phyloP scores from a whole-genome alignment of 2,888 invertebrate species.

The Pandemis cinnamomeana region DNA sequence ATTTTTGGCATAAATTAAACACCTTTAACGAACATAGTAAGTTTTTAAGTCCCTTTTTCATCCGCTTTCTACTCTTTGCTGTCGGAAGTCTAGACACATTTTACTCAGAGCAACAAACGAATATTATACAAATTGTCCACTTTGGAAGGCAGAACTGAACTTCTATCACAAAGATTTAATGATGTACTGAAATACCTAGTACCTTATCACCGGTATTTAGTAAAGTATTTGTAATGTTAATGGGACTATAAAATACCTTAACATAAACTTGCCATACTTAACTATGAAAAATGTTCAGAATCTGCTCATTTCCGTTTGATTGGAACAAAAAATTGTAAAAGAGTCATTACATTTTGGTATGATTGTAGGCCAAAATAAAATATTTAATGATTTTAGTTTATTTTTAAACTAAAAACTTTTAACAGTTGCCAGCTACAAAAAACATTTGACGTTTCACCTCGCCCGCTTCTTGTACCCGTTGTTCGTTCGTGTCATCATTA shows the following conservation, averaged over 20 bases:
- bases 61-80: too few relatives aligned
- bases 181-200: not conserved
- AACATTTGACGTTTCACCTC: constrained; percentile 49
- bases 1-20: too few relatives aligned
- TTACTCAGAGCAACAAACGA: too few relatives aligned
- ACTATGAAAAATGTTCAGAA: not conserved
- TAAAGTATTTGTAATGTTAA: not conserved
- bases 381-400: not conserved
- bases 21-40: too few relatives aligned
- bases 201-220: constrained; percentile 20
- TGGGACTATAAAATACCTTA: constrained; percentile 19
- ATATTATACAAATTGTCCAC: too few relatives aligned
- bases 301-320: too few relatives aligned
- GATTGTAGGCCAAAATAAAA: not conserved
- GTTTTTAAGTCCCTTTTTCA: too few relatives aligned
- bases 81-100: too few relatives aligned
- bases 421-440: constrained; percentile 17
- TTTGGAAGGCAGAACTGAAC: too few relatives aligned
- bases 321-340: too few relatives aligned
- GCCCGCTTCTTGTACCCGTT: constrained; percentile 37
- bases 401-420: not conserved
- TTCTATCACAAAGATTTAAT: not conserved
- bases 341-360: too few relatives aligned
- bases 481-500: constrained; percentile 46
- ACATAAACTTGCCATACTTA: not conserved